Conservation (phyloP, 2,113 vertebrate genomes). For the Monopterus albus region DNA sequence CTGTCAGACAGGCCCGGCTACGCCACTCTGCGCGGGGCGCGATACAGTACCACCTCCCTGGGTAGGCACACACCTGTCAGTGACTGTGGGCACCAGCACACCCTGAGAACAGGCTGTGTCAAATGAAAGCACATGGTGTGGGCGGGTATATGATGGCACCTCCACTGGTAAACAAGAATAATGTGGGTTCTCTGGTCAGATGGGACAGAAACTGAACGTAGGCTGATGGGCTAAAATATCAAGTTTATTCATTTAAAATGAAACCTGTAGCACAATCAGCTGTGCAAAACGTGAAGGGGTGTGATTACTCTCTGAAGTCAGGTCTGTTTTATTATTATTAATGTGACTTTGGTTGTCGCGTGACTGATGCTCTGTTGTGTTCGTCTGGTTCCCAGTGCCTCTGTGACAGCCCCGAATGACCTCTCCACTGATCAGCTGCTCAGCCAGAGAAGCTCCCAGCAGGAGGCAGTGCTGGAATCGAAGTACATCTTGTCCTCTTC, state of each 20-base stretch:
- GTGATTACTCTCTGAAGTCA: too few species aligned
- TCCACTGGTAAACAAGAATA: too few species aligned
- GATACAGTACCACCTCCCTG: slow-evolving; percentile 84
- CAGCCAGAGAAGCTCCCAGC: slow-evolving; percentile 20
- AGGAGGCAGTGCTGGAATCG: slow-evolving; percentile 6
- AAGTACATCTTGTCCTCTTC: slow-evolving; percentile 19
- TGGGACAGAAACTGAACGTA: too few species aligned
- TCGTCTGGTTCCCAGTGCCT: slow-evolving; percentile 66
- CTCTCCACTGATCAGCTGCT: slow-evolving; percentile 29
- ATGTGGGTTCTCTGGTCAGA: too few species aligned
- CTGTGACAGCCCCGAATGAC: slow-evolving; percentile 69
- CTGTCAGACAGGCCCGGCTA: slow-evolving; percentile 67
- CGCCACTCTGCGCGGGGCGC: slow-evolving; percentile 80
- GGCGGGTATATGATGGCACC: too few species aligned
- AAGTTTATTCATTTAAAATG: too few species aligned
- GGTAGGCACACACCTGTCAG: slow-evolving; percentile 74
- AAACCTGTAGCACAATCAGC: too few species aligned
- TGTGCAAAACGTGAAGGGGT: too few species aligned
- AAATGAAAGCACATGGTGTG: too few species aligned
- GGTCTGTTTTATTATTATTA: not conserved
- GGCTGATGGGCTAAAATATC: too few species aligned
- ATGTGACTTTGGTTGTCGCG: not conserved
- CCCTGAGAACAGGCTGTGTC: too few species aligned
- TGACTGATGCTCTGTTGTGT: not conserved
- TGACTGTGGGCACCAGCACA: too few species aligned